Evolutionary conservation across 37 sponge, comb jelly and placozoan species (phyloP).

Genomic region (Beroe forskalii): DNA sequence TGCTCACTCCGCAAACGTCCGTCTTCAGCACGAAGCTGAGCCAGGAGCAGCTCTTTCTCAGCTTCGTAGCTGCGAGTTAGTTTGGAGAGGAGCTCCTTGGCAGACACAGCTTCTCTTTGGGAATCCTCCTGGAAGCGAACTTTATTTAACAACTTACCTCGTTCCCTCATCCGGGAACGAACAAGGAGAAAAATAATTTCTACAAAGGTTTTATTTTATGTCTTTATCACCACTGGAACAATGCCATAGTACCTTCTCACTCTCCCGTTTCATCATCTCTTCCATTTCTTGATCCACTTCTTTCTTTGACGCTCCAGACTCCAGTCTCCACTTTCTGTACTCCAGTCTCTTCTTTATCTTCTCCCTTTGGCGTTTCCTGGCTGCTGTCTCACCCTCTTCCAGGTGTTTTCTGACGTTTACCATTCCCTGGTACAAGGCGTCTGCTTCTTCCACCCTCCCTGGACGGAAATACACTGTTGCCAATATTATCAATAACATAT

Average conservation of each 20-base stretch:
- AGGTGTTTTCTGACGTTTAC: not conserved
- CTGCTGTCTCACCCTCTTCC: not conserved
- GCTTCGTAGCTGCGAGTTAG: not conserved
- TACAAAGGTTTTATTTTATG: no score
- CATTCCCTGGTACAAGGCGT: constrained; percentile 16
- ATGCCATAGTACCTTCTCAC: constrained; percentile 5
- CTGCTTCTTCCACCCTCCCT: constrained; percentile 58
- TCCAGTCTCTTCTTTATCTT: constrained; percentile 39
- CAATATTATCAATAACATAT: no score
- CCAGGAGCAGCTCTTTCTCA: constrained; percentile 16
- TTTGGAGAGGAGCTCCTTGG: not conserved
- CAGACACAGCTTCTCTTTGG: constrained; percentile 14
- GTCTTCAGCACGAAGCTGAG: not conserved
- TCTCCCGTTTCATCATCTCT: constrained; percentile 44
- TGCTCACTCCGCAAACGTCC: not conserved
- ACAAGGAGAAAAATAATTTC: no score
- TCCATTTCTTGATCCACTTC: constrained; percentile 62
- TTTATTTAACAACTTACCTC: no score
- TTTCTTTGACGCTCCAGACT: not conserved
- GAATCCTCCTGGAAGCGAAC: not conserved
- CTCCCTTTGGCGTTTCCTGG: not conserved
- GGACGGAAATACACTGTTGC: no score
- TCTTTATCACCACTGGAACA: no score
- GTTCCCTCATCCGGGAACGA: no score
- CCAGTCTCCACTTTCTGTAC: not conserved